Evolutionary conservation across 2,113 vertebrate genomes (phyloP), one percentile per base, ranked within the genome.

Genomic region (Gavialis gangeticus): DNA sequence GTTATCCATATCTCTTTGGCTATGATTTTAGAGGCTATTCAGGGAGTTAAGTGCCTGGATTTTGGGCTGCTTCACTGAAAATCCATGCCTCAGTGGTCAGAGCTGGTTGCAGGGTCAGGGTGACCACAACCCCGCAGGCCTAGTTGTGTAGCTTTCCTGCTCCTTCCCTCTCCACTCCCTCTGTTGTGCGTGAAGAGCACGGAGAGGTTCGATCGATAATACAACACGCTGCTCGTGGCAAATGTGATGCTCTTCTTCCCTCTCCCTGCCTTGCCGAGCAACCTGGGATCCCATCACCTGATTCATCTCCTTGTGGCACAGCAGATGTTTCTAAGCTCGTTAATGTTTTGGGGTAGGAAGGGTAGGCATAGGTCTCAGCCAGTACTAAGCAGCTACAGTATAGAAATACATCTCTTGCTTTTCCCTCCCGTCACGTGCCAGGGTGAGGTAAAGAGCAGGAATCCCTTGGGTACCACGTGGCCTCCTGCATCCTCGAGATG

Each of bases 401-500:
- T 37, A 95, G 58, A 87, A 75, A 84, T 90, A 1, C 4, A 30
- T 62, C n/a, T 1, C 88, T 82, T 84, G 27, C 71, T 95, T 84
- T 89, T 37, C 14, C 30, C 62, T 90, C 11, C 63, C 34, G 55
- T n/a, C 30, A 57, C 28, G 75, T 46, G 64, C 60, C 28, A n/a
- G n/a, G 75, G 79, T 27, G 5, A 63, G 19, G 54, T 25, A 55
- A 69, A 60, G 25, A 93, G 59, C 66, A 62, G 75, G 79, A 37
- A 25, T 21, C n/a, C 27, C 6, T 63, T 64, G 79, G 24, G 19
- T 5, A 3, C 30, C 69, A 81, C 28, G 9, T 22, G 54, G 73
- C 13, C 91, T 93, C 59, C 76, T 82, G 55, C 63, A 62, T 87
- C 34, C 66, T 59, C 60, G 63, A 79, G 79, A 87, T 87, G 28